A percentile compares a stretch with the other conserved stretches of the same genome.
phyloP scores from a whole-genome alignment of 2,888 invertebrate genomes.

The Drosophila vallismaia region DNA sequence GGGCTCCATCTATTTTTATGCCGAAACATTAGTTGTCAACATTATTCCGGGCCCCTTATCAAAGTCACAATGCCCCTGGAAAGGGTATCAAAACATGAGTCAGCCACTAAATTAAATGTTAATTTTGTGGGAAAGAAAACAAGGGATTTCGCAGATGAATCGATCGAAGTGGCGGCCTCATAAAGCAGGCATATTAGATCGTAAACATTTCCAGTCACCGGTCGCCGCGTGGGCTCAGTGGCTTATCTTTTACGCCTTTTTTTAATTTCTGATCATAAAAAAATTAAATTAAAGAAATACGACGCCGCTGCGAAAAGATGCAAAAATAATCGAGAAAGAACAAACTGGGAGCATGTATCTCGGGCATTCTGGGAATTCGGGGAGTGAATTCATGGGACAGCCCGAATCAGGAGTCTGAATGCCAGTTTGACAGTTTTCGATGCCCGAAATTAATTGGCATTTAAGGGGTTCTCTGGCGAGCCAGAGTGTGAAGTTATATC shows the following conservation, averaged over 20 bases:
- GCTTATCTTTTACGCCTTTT: conserved; percentile 31
- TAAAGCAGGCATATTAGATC: conserved; percentile 71
- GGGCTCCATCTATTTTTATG: conserved; percentile 3
- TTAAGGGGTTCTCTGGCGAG: conserved; percentile 63
- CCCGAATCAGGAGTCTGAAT: not conserved
- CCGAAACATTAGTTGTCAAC: conserved; percentile 57
- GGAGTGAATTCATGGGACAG: conserved; percentile 8
- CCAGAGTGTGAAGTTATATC: conserved; percentile 26
- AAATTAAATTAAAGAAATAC: conserved; percentile 44
- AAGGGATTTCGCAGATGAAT: conserved; percentile 41
- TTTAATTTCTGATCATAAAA: conserved; percentile 55
- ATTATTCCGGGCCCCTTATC: not conserved
- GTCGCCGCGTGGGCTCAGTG: conserved; percentile 46
- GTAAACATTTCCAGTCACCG: conserved; percentile 56
- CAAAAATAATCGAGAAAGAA: conserved; percentile 41
- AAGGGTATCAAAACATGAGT: conserved; percentile 34
- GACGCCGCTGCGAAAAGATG: conserved; percentile 32
- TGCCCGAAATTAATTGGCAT: conserved; percentile 67
- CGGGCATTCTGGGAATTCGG: conserved; percentile 59
- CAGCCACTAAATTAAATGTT: conserved; percentile 69
- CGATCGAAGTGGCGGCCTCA: conserved; percentile 66
- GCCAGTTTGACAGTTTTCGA: conserved; percentile 62
- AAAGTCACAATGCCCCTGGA: not conserved
- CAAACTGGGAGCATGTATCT: conserved; percentile 32
- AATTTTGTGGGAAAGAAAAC: conserved; percentile 57